Conservation (phyloP, 2,113 vertebrate genomes). For the Gobius niger region DNA sequence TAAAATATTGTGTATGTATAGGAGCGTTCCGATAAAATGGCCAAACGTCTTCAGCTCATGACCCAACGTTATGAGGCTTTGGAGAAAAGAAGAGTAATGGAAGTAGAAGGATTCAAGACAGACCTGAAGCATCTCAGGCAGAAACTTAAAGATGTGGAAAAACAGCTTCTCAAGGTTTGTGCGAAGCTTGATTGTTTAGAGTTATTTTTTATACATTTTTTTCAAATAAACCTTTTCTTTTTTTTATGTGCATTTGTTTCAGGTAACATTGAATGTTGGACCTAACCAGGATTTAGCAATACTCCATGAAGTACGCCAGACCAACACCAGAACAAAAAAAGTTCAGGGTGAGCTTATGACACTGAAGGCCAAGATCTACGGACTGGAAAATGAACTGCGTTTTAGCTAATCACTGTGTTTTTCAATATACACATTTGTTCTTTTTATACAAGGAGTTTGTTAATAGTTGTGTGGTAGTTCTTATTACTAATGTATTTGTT, state of each 20-base stretch:
- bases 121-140: conserved; percentile 88
- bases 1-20: conserved; percentile 43
- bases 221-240: neutral
- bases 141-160: conserved; percentile 90
- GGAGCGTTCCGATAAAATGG: conserved; percentile 90
- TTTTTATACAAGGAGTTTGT: neutral
- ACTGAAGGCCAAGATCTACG: conserved; percentile 90
- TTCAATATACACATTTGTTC: neutral
- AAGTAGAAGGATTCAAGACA: conserved; percentile 92
- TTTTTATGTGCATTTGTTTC: neutral
- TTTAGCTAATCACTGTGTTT: conserved; percentile 72
- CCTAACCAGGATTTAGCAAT: conserved; percentile 90
- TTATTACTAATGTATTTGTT: conserved; percentile 8
- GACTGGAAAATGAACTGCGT: conserved; percentile 87
- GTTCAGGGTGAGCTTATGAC: conserved; percentile 87
- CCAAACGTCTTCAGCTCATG: conserved; percentile 87
- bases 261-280: conserved; percentile 83
- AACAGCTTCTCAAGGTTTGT: conserved; percentile 87
- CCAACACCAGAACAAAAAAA: conserved; percentile 83
- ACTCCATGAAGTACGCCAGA: conserved; percentile 85
- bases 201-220: no score
- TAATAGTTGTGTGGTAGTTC: conserved; percentile 7
- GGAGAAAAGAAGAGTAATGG: conserved; percentile 87
- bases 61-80: conserved; percentile 89
- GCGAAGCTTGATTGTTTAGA: no score